Evolutionary conservation across 1,140 invertebrate species (phyloP).

Genomic region (Drosophila dunni): DNA sequence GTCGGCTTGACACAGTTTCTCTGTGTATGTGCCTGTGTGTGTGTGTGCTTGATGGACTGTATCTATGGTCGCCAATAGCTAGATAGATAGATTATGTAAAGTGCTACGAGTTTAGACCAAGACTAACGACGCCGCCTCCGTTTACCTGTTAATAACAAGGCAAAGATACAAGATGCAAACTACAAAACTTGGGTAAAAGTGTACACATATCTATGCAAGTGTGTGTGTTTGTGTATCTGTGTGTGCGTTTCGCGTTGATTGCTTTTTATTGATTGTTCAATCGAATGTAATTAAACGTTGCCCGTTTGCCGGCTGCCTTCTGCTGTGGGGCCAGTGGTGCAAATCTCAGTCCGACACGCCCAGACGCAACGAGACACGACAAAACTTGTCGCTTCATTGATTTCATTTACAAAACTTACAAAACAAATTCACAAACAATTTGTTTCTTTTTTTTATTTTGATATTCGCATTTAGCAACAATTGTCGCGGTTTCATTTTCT

Average conservation of each 20-base stretch:
- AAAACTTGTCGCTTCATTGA: conserved; percentile 48
- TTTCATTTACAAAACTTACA: conserved; percentile 50
- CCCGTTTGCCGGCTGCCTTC: conserved; percentile 5
- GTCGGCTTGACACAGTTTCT: conserved; percentile 54
- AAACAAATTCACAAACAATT: conserved; percentile 46
- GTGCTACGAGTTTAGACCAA: conserved; percentile 25
- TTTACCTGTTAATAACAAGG: conserved; percentile 26
- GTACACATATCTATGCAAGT: conserved; percentile 18
- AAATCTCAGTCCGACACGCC: conserved; percentile 54
- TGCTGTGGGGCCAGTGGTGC: conserved; percentile 63
- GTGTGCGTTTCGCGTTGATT: conserved; percentile 53
- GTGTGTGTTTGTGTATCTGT: conserved; percentile 22
- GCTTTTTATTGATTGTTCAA: conserved; percentile 79
- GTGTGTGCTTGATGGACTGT: neutral
- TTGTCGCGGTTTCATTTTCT: conserved; percentile 21
- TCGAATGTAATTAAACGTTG: conserved; percentile 73
- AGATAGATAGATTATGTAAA: conserved; percentile 49
- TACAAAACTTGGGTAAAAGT: conserved; percentile 56
- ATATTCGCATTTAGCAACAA: conserved; percentile 50
- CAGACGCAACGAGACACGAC: conserved; percentile 15
- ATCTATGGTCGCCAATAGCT: conserved; percentile 17
- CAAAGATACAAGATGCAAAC: conserved; percentile 23
- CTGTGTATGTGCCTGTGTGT: neutral
- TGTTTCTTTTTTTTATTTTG: neutral
- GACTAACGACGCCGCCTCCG: conserved; percentile 34